These are phyloP conservation scores for Andricus curvator DNA, from an alignment of 2,888 invertebrate genomes.

Conservation along the genomic window DNA sequence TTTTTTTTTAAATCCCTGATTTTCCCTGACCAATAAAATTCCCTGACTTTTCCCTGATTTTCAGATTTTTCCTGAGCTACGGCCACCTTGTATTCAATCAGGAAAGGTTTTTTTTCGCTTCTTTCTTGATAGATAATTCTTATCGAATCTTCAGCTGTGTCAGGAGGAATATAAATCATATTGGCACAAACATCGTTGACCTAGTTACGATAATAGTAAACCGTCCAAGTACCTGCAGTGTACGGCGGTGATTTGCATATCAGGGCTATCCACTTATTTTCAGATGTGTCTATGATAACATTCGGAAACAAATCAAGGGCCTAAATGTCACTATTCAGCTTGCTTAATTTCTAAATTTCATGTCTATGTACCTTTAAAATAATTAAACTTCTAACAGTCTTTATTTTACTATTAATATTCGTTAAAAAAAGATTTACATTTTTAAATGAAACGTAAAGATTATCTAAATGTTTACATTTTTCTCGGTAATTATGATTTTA, in stretches of 20 bases:
- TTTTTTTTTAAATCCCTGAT: too few relatives aligned
- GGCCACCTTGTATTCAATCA: neutral
- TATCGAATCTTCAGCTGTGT: neutral
- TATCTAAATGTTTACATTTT: too few relatives aligned
- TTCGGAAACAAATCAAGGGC: conserved; percentile 51
- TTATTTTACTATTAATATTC: too few relatives aligned
- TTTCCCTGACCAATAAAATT: too few relatives aligned
- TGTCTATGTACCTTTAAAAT: neutral
- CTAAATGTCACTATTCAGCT: conserved; percentile 49
- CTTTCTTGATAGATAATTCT: conserved; percentile 16
- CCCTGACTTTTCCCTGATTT: too few relatives aligned
- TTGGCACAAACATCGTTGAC: conserved; percentile 60
- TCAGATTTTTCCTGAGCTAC: too few relatives aligned
- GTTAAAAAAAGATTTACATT: too few relatives aligned
- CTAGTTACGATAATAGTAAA: conserved; percentile 62
- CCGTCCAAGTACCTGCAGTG: conserved; percentile 51
- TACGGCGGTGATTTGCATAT: conserved; percentile 61
- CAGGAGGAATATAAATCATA: conserved; percentile 50
- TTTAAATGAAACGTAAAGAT: too few relatives aligned
- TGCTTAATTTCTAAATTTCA: neutral
- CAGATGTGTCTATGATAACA: conserved; percentile 41
- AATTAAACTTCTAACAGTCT: too few relatives aligned
- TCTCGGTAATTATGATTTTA: too few relatives aligned
- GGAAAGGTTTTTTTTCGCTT: neutral
- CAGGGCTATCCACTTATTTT: conserved; percentile 47